phyloP scores from a whole-genome alignment of 2,113 vertebrate genomes.

The Myrmecobius fasciatus region DNA sequence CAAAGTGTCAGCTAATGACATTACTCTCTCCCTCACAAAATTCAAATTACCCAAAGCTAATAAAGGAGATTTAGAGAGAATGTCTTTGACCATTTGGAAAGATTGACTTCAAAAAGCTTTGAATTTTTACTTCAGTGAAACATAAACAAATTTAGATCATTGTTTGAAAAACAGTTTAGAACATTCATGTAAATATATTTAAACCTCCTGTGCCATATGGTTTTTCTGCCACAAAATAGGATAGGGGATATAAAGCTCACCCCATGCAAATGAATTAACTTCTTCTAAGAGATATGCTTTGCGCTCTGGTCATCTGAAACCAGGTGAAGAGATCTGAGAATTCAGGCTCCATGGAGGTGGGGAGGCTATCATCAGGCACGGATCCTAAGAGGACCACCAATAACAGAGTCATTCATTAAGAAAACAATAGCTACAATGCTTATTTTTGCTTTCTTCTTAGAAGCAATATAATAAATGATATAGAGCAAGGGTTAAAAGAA shows the following conservation, averaged over 20 bases:
- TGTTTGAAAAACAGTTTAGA: slow-evolving; percentile 30
- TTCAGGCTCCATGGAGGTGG: background rate
- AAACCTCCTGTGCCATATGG: background rate
- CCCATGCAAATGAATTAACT: background rate
- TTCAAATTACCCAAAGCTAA: slow-evolving; percentile 25
- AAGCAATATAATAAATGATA: slow-evolving; percentile 23
- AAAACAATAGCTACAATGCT: slow-evolving; percentile 20
- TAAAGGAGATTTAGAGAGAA: background rate
- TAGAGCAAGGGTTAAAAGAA: slow-evolving; percentile 17
- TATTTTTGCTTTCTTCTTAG: slow-evolving; percentile 38
- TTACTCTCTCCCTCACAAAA: slow-evolving; percentile 43
- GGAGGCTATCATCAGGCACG: background rate
- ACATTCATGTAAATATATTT: slow-evolving; percentile 30
- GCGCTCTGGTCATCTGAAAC: background rate
- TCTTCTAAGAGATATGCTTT: background rate
- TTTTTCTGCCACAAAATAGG: slow-evolving; percentile 16
- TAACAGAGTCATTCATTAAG: slow-evolving; percentile 12
- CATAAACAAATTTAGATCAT: slow-evolving; percentile 28
- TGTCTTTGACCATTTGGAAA: slow-evolving; percentile 40
- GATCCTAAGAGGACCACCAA: background rate
- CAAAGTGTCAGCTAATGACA: slow-evolving; percentile 6
- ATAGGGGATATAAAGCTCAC: background rate
- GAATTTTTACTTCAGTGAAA: slow-evolving; percentile 37
- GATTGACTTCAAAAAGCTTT: slow-evolving; percentile 40
- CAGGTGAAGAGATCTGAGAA: background rate